Conservation (phyloP, 2,888 invertebrate genomes). For the Ischnura elegans region DNA sequence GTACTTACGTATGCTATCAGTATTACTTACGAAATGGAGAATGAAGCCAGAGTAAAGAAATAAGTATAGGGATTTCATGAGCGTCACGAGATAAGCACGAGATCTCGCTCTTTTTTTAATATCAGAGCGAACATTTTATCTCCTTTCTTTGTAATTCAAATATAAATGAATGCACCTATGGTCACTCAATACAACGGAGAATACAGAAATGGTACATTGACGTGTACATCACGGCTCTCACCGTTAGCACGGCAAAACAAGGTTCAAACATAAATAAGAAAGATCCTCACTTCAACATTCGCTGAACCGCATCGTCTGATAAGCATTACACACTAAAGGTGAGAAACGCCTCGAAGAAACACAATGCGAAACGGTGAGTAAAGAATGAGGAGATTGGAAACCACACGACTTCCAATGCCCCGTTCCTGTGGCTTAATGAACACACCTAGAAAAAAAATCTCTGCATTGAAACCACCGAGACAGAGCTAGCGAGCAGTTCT, state of each 20-base stretch:
- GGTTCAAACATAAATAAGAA: neutral
- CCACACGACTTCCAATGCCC: constrained; percentile 35
- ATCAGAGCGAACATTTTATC: too few relatives aligned
- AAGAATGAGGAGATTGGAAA: constrained; percentile 13
- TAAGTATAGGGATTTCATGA: too few relatives aligned
- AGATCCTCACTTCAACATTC: neutral
- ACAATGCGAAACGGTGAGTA: neutral
- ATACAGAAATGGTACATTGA: too few relatives aligned
- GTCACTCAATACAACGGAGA: too few relatives aligned
- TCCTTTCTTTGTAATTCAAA: too few relatives aligned
- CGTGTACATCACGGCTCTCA: neutral
- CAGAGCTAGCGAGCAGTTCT: constrained; percentile 38
- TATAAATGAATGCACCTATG: too few relatives aligned
- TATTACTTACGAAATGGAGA: too few relatives aligned
- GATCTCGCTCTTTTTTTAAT: too few relatives aligned
- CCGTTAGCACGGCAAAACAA: neutral
- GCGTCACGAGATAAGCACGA: too few relatives aligned
- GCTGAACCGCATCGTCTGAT: constrained; percentile 15
- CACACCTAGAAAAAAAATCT: neutral
- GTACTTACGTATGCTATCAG: too few relatives aligned
- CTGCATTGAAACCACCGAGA: constrained; percentile 57
- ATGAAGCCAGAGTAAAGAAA: too few relatives aligned
- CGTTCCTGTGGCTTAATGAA: neutral
- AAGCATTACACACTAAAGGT: neutral
- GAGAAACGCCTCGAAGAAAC: constrained; percentile 32